These are phyloP conservation scores for Furcula furcula DNA, from an alignment of 2,888 invertebrate genomes.

Conservation along the genomic window DNA sequence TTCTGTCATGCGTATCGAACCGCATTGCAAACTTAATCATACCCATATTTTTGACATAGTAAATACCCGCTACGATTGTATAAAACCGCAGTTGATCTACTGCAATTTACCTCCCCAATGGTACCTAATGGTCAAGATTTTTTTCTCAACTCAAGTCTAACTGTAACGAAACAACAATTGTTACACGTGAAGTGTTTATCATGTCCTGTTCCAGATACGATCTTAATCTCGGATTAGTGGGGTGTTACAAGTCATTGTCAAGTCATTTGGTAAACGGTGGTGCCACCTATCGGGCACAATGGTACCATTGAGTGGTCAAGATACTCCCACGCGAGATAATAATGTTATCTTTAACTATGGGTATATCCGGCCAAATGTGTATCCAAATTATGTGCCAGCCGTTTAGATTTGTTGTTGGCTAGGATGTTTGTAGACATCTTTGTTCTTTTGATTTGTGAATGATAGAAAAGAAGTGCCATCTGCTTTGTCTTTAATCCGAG, in stretches of 20 bases:
- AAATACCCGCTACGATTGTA: too few relatives aligned
- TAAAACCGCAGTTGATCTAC: slow-evolving; percentile 14
- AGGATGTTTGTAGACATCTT: neutral
- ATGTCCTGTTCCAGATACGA: slow-evolving; percentile 61
- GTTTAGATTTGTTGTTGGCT: too few relatives aligned
- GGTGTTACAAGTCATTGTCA: slow-evolving; percentile 60
- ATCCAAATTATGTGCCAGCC: neutral
- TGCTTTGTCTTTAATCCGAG: too few relatives aligned
- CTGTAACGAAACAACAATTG: slow-evolving; percentile 54
- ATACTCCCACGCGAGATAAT: slow-evolving; percentile 60
- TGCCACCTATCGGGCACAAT: slow-evolving; percentile 66
- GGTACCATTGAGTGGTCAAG: slow-evolving; percentile 41
- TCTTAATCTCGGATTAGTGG: slow-evolving; percentile 73
- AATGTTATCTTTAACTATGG: slow-evolving; percentile 38
- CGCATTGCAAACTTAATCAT: too few relatives aligned
- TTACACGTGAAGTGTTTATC: slow-evolving; percentile 71
- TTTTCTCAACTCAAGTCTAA: slow-evolving; percentile 56
- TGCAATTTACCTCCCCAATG: slow-evolving; percentile 14
- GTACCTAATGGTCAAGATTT: slow-evolving; percentile 44
- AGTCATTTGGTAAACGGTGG: slow-evolving; percentile 50
- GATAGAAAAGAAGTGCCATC: too few relatives aligned
- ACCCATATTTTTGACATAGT: too few relatives aligned
- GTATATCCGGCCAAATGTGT: slow-evolving; percentile 46
- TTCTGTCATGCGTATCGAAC: too few relatives aligned
- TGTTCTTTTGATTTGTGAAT: too few relatives aligned